A percentile compares a stretch with the other conserved stretches of the same genome.
These are phyloP conservation scores for Tragelaphus imberbis DNA, from an alignment of 2,113 vertebrate genomes.

Conservation along the genomic window DNA sequence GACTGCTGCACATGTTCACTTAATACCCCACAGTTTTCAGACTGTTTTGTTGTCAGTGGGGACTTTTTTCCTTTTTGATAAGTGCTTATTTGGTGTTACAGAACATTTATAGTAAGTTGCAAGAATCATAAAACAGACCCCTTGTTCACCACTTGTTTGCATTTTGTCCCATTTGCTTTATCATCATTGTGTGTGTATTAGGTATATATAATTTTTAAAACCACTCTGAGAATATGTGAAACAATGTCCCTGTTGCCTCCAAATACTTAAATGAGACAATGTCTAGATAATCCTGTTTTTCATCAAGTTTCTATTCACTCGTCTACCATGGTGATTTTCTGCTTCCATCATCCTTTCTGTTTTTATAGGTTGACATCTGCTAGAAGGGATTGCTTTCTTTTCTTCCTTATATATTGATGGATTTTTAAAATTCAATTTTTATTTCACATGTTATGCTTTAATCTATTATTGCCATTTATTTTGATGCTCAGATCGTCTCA, in stretches of 20 bases:
- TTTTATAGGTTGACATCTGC: not conserved
- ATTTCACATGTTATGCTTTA: not conserved
- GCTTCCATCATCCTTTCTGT: not conserved
- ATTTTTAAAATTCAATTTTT: not conserved
- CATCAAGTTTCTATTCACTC: not conserved
- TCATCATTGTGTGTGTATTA: not conserved
- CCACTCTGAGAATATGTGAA: not conserved
- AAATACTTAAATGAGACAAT: not conserved
- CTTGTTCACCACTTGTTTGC: not conserved
- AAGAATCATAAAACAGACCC: not conserved
- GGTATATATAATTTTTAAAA: not conserved
- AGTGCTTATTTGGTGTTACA: not conserved
- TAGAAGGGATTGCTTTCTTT: not conserved
- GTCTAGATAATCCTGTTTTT: not conserved
- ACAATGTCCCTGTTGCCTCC: not conserved
- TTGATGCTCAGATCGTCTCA: not conserved
- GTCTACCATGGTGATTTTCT: not conserved
- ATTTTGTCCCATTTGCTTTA: not conserved
- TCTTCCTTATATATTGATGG: not conserved
- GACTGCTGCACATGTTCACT: not conserved
- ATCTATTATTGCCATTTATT: not conserved
- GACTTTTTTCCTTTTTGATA: not conserved
- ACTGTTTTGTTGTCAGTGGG: not conserved
- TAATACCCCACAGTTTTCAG: not conserved
- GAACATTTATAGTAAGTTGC: not conserved